Percentiles rank a stretch among this genome's conserved stretches.
Conservation (phyloP, 2,113 vertebrate species). For the Oostethus manadensis region DNA sequence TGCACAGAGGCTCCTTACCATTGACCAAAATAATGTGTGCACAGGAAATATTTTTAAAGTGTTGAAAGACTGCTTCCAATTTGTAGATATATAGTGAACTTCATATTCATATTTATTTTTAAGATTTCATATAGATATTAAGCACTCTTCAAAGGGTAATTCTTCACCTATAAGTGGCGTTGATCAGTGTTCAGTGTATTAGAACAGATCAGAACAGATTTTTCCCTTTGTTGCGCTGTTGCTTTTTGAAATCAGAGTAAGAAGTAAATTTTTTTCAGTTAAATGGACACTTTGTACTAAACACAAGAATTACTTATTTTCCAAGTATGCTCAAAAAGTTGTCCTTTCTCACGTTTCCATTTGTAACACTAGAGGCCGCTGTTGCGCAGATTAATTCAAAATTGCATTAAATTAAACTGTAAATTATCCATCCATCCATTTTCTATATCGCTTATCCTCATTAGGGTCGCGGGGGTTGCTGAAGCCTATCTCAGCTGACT, state of each 20-base stretch:
- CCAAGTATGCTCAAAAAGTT: too few species aligned
- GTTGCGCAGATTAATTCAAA: not conserved
- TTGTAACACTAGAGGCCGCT: not conserved
- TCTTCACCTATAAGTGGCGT: slow-evolving; percentile 31
- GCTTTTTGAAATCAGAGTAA: too few species aligned
- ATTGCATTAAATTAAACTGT: too few species aligned
- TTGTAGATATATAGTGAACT: slow-evolving; percentile 46
- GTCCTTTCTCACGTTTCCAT: not conserved
- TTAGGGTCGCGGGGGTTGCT: too few species aligned
- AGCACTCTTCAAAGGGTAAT: slow-evolving; percentile 32
- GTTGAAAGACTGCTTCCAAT: slow-evolving; percentile 12
- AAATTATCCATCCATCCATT: too few species aligned
- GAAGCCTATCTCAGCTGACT: too few species aligned
- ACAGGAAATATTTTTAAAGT: not conserved
- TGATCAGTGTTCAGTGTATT: slow-evolving; percentile 38
- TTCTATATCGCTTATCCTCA: too few species aligned
- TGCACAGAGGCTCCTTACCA: slow-evolving; percentile 11
- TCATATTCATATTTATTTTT: slow-evolving; percentile 62
- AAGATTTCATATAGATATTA: slow-evolving; percentile 39
- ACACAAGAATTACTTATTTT: too few species aligned
- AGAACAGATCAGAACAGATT: slow-evolving; percentile 3
- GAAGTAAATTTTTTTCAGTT: too few species aligned
- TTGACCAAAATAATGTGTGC: slow-evolving; percentile 30
- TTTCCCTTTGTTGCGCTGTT: too few species aligned
- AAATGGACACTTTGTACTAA: too few species aligned